Evolutionary conservation across 2,888 invertebrate species (phyloP).

Genomic region (Neoascia interrupta): DNA sequence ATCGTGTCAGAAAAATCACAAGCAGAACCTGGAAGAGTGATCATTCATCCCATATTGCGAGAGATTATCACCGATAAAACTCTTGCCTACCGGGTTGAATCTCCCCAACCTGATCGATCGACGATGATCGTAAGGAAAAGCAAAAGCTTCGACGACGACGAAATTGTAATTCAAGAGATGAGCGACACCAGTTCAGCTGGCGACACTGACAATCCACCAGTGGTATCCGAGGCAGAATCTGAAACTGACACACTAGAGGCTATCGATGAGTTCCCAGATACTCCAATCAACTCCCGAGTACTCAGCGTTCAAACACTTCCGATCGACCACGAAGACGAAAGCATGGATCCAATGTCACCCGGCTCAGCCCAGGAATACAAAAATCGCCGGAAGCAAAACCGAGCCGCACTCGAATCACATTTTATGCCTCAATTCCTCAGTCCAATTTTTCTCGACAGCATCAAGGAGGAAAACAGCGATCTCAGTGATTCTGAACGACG

Average conservation of each 20-base stretch:
- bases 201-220: conserved; percentile 80
- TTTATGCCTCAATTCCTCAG: conserved; percentile 82
- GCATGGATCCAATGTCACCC: background rate
- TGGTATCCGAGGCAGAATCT: conserved; percentile 85
- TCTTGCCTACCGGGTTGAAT: conserved; percentile 72
- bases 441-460: conserved; percentile 87
- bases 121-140: conserved; percentile 69
- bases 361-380: conserved; percentile 78
- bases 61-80: conserved; percentile 30
- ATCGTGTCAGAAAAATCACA: conserved; percentile 15
- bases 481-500: conserved; percentile 82
- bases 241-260: conserved; percentile 76
- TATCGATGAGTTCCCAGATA: conserved; percentile 76
- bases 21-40: background rate
- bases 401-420: conserved; percentile 81
- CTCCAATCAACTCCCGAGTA: conserved; percentile 43
- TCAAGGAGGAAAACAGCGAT: conserved; percentile 88
- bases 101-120: conserved; percentile 65
- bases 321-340: conserved; percentile 39
- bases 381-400: conserved; percentile 81
- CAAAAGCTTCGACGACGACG: conserved; percentile 57
- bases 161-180: conserved; percentile 76
- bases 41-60: conserved; percentile 35
- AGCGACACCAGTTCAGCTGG: conserved; percentile 77
- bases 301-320: conserved; percentile 69